Base-by-base conservation (phyloP, 2,888 invertebrate species). In the Poecilobothrus nobilitatus region DNA sequence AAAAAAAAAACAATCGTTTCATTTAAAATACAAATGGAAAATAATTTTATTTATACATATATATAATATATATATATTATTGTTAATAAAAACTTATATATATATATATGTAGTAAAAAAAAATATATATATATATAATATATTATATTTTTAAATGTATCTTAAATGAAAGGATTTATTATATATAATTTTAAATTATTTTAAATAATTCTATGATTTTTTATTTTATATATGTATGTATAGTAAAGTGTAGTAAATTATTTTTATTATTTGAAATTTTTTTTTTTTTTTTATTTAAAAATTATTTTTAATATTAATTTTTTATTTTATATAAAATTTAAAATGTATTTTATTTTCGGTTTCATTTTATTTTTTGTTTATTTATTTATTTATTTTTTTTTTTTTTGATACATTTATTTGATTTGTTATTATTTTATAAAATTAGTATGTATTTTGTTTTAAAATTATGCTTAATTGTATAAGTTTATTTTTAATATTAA, bases 261-360 rank as follows among this genome's bases (percentile, higher is more conserved):
- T 27, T 27, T 2, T 27, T 27, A 12, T 53, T 53, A 4, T 53
- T 15, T 18, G 6, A 53, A 53, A 18, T 53, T 53, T 12, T 53
- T 3, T 53, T 18, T 53, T 53, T 18, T 18, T 53, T 53, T n/a
- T 53, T 53, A 15, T 53, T 18, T 8, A 41, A 6, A 41, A 41
- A 12, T 41, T 12, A 41, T 27, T 41, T 12, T 8, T 5, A 41
- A 41, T 15, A 12, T 41, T 41, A 5, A 12, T 53, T 18, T 53
- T 9, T n/a, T 53, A n/a, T 6, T 9, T 53, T 3, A 18, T 53
- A 53, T 53, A 53, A 53, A 53, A 18, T 53, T 53, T 53, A 53
- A 53, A 53, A 53, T 53, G 53, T 53, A 65, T 68, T 68, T 65
- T 68, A 68, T 61, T 68, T 41, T 67, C 33, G 67, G 41, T n/a